These are phyloP conservation scores for Lasiommata megera DNA, from an alignment of 2,888 invertebrate genomes.

Conservation along the genomic window DNA sequence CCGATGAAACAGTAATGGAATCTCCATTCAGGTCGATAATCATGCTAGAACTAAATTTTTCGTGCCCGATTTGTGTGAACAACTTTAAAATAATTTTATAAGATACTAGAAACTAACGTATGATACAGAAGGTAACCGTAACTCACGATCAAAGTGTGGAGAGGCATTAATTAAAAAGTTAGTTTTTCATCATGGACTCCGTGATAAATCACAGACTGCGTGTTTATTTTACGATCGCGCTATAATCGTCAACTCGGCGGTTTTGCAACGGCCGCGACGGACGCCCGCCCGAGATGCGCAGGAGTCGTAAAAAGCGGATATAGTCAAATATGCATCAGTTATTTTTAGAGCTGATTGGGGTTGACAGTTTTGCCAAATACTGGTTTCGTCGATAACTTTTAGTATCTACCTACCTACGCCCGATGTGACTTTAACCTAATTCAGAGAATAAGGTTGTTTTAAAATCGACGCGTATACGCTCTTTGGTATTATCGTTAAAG, in stretches of 20 bases:
- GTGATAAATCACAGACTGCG: constrained; percentile 68
- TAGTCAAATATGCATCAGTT: constrained; percentile 63
- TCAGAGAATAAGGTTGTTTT: too few relatives aligned
- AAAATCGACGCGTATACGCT: too few relatives aligned
- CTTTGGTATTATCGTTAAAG: too few relatives aligned
- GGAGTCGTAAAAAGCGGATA: constrained; percentile 71
- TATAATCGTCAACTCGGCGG: constrained; percentile 73
- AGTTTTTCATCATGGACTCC: constrained; percentile 61
- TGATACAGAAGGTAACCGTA: constrained; percentile 5
- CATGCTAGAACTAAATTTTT: too few relatives aligned
- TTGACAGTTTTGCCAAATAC: constrained; percentile 16
- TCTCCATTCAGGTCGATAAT: too few relatives aligned
- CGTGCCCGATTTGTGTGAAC: too few relatives aligned
- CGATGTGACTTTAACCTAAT: neutral
- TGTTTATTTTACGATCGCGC: constrained; percentile 75
- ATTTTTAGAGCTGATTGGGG: constrained; percentile 57
- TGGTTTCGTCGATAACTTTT: constrained; percentile 5
- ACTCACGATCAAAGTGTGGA: constrained; percentile 15
- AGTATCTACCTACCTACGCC: neutral
- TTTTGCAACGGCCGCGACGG: constrained; percentile 63
- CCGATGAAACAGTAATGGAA: too few relatives aligned
- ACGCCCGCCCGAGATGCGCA: constrained; percentile 47
- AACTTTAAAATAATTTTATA: neutral
- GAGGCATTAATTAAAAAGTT: constrained; percentile 11
- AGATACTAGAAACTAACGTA: neutral